A percentile compares a stretch with the other conserved stretches of the same genome.
Conservation (phyloP, 1,140 invertebrate genomes). For the Zaprionus ghesquierei region DNA sequence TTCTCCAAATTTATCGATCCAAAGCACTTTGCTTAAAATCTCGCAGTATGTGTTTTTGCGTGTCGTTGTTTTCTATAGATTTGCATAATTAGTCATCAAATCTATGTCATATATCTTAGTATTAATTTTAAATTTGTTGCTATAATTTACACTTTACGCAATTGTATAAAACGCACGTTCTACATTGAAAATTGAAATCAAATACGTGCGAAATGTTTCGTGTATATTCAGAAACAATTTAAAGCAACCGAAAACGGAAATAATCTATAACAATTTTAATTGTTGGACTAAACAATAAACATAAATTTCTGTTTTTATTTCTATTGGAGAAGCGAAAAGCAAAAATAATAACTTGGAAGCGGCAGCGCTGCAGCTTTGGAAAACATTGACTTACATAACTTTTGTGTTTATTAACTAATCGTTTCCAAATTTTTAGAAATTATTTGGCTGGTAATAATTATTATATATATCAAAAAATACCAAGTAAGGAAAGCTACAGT, state of each 20-base stretch:
- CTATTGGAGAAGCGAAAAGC: neutral
- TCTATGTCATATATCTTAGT: neutral
- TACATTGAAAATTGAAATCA: neutral
- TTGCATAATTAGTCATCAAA: neutral
- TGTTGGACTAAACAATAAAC: neutral
- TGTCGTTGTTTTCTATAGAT: neutral
- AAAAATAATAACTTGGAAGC: too few relatives aligned
- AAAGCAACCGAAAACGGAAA: slow-evolving; percentile 12
- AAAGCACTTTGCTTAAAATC: neutral
- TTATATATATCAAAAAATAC: too few relatives aligned
- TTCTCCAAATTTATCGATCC: neutral
- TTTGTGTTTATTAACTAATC: too few relatives aligned
- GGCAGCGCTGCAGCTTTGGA: too few relatives aligned
- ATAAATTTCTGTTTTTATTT: neutral
- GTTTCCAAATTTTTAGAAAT: too few relatives aligned
- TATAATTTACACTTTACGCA: neutral
- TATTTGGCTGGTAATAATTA: too few relatives aligned
- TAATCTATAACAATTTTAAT: slow-evolving; percentile 3
- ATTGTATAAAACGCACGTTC: neutral
- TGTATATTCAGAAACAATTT: neutral
- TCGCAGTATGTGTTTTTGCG: neutral
- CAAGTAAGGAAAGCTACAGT: too few relatives aligned
- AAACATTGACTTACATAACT: too few relatives aligned
- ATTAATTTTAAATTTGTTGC: neutral
- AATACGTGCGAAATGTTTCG: neutral